phyloP scores from a whole-genome alignment of 2,888 invertebrate genomes.

The Melinaea marsaeus region DNA sequence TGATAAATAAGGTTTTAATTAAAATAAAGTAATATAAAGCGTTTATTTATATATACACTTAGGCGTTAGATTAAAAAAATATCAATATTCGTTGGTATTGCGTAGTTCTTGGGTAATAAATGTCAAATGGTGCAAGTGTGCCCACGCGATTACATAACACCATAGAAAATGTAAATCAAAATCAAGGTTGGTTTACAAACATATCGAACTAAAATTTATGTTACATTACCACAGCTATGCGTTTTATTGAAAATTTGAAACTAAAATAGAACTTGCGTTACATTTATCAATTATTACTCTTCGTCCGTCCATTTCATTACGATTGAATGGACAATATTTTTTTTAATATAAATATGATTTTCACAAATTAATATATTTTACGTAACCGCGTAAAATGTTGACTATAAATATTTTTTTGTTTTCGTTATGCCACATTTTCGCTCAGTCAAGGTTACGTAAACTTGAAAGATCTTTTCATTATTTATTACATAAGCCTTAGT shows the following conservation, averaged over 20 bases:
- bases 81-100: neutral
- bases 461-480: neutral
- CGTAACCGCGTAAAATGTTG: neutral
- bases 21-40: too few species aligned
- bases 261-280: neutral
- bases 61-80: constrained; percentile 1
- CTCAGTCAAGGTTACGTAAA: neutral
- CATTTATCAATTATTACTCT: neutral
- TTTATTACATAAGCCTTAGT: neutral
- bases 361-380: neutral
- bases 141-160: constrained; percentile 21
- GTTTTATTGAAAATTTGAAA: neutral
- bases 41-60: neutral
- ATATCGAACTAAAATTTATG: constrained; percentile 12
- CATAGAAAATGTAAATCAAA: constrained; percentile 16
- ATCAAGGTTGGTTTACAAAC: constrained; percentile 20
- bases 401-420: neutral
- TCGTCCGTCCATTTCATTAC: too few species aligned
- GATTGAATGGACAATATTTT: too few species aligned
- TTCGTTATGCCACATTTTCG: neutral
- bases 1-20: too few species aligned
- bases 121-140: constrained; percentile 19
- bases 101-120: constrained; percentile 10
- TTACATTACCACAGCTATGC: constrained; percentile 7
- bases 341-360: neutral